These are phyloP conservation scores for Heliornis fulica DNA, from an alignment of 2,113 vertebrate genomes.

Conservation along the genomic window DNA sequence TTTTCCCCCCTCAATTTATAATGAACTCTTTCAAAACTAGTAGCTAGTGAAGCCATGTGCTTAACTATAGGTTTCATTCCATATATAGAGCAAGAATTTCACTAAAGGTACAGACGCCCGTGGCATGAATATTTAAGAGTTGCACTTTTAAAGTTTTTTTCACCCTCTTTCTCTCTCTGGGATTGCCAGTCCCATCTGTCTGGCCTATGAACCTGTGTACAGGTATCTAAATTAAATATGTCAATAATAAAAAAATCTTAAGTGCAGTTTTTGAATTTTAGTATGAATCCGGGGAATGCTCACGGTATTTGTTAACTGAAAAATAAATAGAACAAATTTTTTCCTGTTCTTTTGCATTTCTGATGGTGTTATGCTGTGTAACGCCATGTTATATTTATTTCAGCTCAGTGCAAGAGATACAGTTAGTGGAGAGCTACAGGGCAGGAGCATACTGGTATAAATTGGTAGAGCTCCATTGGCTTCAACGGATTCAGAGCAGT, in stretches of 20 bases:
- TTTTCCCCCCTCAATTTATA: background rate
- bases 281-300: background rate
- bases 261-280: background rate
- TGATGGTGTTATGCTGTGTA: no score
- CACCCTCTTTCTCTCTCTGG: constrained; percentile 13
- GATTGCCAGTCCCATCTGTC: background rate
- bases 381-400: background rate
- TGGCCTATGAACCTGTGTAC: background rate
- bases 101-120: constrained; percentile 1
- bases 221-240: background rate
- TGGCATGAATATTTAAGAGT: constrained; percentile 45
- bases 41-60: background rate
- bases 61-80: constrained; percentile 13
- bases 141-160: constrained; percentile 19
- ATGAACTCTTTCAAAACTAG: constrained; percentile 9
- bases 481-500: background rate
- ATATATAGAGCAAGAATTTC: background rate
- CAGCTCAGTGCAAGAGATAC: background rate
- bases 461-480: background rate
- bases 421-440: background rate
- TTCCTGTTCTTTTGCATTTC: background rate
- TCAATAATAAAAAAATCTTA: background rate
- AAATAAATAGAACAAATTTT: background rate
- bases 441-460: background rate
- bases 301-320: background rate